Percentiles rank a stretch among this genome's conserved stretches.
Evolutionary conservation across 2,888 invertebrate species (phyloP).

Genomic region (Anarsia innoxiella): DNA sequence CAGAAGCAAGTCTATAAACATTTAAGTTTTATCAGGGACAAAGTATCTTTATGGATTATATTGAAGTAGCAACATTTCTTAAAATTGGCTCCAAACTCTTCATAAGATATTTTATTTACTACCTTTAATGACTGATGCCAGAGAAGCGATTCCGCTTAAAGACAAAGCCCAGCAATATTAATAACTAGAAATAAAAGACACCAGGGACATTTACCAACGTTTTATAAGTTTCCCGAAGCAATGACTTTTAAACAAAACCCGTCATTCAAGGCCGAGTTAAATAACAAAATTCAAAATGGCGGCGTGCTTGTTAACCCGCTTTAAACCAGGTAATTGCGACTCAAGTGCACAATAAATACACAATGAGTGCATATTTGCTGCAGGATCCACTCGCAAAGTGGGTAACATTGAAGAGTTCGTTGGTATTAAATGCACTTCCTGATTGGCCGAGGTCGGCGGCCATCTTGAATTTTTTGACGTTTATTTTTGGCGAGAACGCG

Average conservation of each 20-base stretch:
- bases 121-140: no score
- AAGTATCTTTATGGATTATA: no score
- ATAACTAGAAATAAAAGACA: no score
- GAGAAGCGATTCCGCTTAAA: no score
- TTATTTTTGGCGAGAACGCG: conserved; percentile 61
- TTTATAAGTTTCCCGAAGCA: no score
- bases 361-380: conserved; percentile 39
- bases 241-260: conserved; percentile 32
- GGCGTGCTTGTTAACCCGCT: not conserved
- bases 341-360: conserved; percentile 32
- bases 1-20: no score
- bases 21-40: no score
- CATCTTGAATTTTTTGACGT: conserved; percentile 68
- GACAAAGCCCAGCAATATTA: no score
- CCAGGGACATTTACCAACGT: no score
- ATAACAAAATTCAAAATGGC: conserved; percentile 15
- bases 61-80: no score
- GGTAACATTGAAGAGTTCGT: conserved; percentile 72
- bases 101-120: no score
- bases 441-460: conserved; percentile 56
- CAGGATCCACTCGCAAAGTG: conserved; percentile 49
- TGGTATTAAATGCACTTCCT: conserved; percentile 73
- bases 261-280: conserved; percentile 11
- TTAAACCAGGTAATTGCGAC: conserved; percentile 4
- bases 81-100: no score